phyloP scores from a whole-genome alignment of 1,140 invertebrate species.

The Heliconius congener region DNA sequence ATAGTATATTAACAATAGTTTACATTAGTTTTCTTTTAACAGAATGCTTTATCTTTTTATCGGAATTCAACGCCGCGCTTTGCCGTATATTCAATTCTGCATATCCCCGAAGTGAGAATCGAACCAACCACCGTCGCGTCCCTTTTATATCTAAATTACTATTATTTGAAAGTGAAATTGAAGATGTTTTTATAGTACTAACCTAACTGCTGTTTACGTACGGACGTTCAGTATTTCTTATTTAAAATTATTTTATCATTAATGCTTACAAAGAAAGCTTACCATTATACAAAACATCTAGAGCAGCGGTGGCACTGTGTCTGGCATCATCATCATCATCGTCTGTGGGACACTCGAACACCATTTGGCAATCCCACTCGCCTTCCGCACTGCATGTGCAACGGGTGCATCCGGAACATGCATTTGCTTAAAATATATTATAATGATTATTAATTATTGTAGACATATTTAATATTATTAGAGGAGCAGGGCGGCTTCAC shows the following conservation, averaged over 20 bases:
- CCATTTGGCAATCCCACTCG: constrained; percentile 51
- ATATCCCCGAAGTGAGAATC: not conserved
- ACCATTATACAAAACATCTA: constrained; percentile 41
- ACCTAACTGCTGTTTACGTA: too few species aligned
- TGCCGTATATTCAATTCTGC: not conserved
- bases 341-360: constrained; percentile 43
- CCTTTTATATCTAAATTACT: too few species aligned
- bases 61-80: not conserved
- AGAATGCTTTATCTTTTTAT: too few species aligned
- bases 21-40: too few species aligned
- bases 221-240: too few species aligned
- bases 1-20: too few species aligned
- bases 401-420: constrained; percentile 55
- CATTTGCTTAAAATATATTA: constrained; percentile 50
- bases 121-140: too few species aligned
- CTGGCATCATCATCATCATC: constrained; percentile 32
- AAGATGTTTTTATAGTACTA: too few species aligned
- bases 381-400: constrained; percentile 50
- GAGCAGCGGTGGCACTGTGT: constrained; percentile 37
- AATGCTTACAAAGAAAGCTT: not conserved
- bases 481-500: too few species aligned
- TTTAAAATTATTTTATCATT: too few species aligned
- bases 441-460: not conserved
- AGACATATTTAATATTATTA: too few species aligned
- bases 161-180: too few species aligned